Conservation (phyloP, 2,888 invertebrate species). For the Pheosia gnoma region DNA sequence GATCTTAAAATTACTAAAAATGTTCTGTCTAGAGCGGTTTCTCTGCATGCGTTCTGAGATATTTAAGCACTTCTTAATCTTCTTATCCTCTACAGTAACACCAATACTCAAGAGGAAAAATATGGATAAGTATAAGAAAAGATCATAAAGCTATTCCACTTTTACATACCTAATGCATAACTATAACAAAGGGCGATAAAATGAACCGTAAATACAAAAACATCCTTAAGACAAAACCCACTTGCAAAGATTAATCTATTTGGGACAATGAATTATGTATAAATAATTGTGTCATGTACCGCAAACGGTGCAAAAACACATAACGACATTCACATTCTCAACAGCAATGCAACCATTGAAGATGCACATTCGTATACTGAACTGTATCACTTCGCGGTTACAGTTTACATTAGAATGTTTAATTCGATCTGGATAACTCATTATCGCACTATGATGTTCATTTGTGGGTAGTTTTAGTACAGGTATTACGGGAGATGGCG, state of each 20-base stretch:
- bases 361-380: not conserved
- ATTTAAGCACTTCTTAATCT: no score
- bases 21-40: no score
- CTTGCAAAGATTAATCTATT: constrained; percentile 47
- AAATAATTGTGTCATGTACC: constrained; percentile 44
- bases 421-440: not conserved
- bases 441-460: not conserved
- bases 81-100: no score
- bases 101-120: no score
- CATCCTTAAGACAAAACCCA: constrained; percentile 16
- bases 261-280: constrained; percentile 51
- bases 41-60: no score
- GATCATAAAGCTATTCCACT: no score
- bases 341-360: not conserved
- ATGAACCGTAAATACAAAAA: constrained; percentile 2
- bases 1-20: no score
- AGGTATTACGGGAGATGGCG: constrained; percentile 7
- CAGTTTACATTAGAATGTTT: not conserved
- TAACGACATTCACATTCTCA: not conserved
- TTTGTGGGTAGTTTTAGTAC: constrained; percentile 12
- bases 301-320: constrained; percentile 47
- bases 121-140: no score
- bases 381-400: not conserved
- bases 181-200: not conserved
- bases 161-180: not conserved